Percentiles rank a stretch among this genome's conserved stretches.
Conservation (phyloP, 2,888 invertebrate species). For the Papilio demoleus region DNA sequence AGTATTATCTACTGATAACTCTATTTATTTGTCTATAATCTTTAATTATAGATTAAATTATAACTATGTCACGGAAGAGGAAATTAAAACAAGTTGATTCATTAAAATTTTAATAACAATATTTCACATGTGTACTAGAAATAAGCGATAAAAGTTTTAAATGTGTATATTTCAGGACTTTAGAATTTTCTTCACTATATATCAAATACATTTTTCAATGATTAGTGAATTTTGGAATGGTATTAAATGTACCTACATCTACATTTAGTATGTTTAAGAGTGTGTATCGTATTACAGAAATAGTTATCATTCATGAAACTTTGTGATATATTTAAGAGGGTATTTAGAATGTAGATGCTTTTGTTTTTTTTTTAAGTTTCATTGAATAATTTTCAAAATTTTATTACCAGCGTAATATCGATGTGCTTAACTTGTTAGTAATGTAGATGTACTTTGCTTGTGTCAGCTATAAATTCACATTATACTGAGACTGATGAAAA, state of each 20-base stretch:
- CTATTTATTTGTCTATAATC: background rate
- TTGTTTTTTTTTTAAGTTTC: conserved; percentile 11
- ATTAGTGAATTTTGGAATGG: background rate
- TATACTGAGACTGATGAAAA: conserved; percentile 41
- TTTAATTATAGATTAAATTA: background rate
- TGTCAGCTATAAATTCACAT: conserved; percentile 42
- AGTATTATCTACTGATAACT: conserved; percentile 3
- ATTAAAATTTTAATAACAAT: conserved; percentile 5
- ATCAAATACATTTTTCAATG: background rate
- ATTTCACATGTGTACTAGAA: background rate
- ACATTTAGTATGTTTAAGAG: no score
- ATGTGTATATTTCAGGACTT: background rate
- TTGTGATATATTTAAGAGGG: conserved; percentile 41
- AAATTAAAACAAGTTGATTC: background rate
- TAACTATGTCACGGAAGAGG: background rate
- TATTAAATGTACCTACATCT: no score
- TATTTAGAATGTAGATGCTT: conserved; percentile 29
- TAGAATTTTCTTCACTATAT: background rate
- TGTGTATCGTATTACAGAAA: no score
- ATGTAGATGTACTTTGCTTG: conserved; percentile 36
- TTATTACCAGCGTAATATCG: conserved; percentile 12
- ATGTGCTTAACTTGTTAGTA: conserved; percentile 30
- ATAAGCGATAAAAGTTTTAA: background rate
- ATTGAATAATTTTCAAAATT: conserved; percentile 20
- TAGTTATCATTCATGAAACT: no score